phyloP scores from a whole-genome alignment of 35 echinoderm and acorn worm genomes.

The Holothuria glaberrima region DNA sequence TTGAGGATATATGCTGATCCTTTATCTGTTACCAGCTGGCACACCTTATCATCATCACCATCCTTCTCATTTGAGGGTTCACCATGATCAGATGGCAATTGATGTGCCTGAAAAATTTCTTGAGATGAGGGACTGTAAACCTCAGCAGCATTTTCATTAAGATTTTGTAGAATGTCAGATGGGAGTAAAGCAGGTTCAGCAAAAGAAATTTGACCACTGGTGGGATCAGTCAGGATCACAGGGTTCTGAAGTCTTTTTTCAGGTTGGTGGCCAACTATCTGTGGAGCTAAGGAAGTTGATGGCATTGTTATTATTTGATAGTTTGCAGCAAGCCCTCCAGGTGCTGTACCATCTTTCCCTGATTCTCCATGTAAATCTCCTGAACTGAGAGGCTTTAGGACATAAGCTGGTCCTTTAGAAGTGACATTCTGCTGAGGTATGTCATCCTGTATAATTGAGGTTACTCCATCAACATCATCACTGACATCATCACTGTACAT shows the following conservation, averaged over 20 bases:
- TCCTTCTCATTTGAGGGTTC: slow-evolving; percentile 32
- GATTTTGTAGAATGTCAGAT: too few relatives aligned
- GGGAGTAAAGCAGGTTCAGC: slow-evolving; percentile 14
- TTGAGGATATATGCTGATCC: slow-evolving; percentile 68
- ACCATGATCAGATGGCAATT: not conserved
- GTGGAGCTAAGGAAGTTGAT: too few relatives aligned
- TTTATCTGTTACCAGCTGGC: slow-evolving; percentile 68
- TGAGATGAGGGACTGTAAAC: not conserved
- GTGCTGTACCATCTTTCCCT: slow-evolving; percentile 11
- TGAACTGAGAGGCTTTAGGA: slow-evolving; percentile 3
- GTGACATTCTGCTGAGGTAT: slow-evolving; percentile 33
- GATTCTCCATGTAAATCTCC: not conserved
- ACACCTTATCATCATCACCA: not conserved
- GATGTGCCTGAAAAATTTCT: not conserved
- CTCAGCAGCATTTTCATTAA: not conserved
- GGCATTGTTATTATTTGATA: too few relatives aligned
- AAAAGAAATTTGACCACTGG: too few relatives aligned
- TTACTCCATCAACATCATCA: not conserved
- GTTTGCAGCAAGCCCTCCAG: not conserved
- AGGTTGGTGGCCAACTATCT: not conserved
- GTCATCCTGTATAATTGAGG: not conserved
- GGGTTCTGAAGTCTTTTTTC: not conserved
- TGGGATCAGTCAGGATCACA: too few relatives aligned
- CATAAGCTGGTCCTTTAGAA: slow-evolving; percentile 16
- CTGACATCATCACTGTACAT: slow-evolving; percentile 37